A percentile compares a stretch with the other conserved stretches of the same genome.
Conservation (phyloP, 2,113 vertebrate species). For the Gasterosteus aculeatus region DNA sequence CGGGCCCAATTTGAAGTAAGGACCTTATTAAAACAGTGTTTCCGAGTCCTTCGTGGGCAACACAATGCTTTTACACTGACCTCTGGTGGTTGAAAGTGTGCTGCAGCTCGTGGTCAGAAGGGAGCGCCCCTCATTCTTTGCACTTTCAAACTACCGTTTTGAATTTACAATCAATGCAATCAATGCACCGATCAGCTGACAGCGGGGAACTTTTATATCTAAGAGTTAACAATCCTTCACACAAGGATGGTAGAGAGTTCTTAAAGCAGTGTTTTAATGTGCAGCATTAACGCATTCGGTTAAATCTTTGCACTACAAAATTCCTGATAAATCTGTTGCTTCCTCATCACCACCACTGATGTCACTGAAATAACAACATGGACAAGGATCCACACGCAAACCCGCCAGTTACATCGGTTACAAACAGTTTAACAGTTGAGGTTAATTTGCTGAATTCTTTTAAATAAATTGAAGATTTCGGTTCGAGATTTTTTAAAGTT, state of each 20-base stretch:
- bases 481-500: not conserved
- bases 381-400: not conserved
- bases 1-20: slow-evolving; percentile 11
- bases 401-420: not conserved
- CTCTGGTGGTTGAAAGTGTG: slow-evolving; percentile 44
- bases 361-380: too few species aligned
- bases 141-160: too few species aligned
- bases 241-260: not conserved
- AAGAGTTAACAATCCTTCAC: not conserved
- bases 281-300: too few species aligned
- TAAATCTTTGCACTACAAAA: too few species aligned
- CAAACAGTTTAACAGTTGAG: not conserved
- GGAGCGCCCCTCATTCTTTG: not conserved
- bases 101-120: not conserved
- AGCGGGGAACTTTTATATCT: not conserved
- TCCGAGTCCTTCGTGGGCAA: not conserved
- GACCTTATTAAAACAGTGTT: not conserved
- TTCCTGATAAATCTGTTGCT: too few species aligned
- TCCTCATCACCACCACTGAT: too few species aligned
- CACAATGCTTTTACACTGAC: slow-evolving; percentile 17
- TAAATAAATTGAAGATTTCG: not conserved
- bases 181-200: not conserved
- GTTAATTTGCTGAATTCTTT: not conserved
- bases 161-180: not conserved
- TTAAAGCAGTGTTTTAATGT: not conserved